phyloP scores from a whole-genome alignment of 2,113 vertebrate genomes.

The Clupea harengus region DNA sequence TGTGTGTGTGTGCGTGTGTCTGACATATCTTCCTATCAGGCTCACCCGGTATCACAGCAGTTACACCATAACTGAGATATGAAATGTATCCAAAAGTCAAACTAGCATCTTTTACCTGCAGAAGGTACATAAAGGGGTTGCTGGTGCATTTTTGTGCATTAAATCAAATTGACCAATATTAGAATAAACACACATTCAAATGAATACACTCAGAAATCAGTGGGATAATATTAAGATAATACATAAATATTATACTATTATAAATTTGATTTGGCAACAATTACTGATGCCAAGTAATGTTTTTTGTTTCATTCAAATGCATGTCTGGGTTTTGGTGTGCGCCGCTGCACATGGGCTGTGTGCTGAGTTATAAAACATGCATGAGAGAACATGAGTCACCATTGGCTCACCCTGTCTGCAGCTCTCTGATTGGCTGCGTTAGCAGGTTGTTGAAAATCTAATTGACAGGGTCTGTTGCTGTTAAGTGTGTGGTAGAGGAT shows the following conservation, averaged over 20 bases:
- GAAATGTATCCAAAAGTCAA: background rate
- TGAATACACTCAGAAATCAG: background rate
- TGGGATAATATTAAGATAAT: background rate
- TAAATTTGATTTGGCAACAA: background rate
- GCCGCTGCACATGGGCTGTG: background rate
- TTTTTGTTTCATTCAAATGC: background rate
- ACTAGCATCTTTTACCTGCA: background rate
- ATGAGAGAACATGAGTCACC: background rate
- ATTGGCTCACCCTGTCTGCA: background rate
- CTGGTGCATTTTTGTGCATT: background rate
- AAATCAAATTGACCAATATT: background rate
- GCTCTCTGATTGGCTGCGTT: background rate
- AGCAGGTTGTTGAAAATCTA: conserved; percentile 1
- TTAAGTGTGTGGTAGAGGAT: background rate
- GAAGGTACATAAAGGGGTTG: background rate
- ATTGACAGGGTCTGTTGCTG: background rate
- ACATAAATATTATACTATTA: too few relatives aligned
- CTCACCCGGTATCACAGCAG: background rate
- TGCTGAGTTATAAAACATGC: background rate
- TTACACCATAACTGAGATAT: background rate
- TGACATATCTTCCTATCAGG: background rate
- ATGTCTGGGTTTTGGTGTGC: background rate
- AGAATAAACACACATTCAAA: background rate
- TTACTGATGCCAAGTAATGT: too few relatives aligned
- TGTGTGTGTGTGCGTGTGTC: conserved; percentile 3